These are phyloP conservation scores for Hemistola chrysoprasaria DNA, from an alignment of 2,888 invertebrate genomes.

Conservation along the genomic window DNA sequence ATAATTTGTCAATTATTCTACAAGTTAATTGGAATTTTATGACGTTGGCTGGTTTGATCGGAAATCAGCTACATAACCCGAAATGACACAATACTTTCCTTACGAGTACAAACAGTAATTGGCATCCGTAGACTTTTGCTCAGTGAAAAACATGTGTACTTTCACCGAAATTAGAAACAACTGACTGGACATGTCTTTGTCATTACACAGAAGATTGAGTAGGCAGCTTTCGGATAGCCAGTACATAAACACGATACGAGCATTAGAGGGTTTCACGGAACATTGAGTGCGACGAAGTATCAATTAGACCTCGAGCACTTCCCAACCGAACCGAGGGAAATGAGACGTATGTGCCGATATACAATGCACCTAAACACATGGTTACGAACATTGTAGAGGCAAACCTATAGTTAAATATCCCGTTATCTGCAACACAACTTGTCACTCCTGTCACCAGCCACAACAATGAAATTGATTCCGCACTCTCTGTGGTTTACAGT, in stretches of 20 bases:
- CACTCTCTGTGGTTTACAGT: slow-evolving; percentile 17
- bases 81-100: slow-evolving; percentile 20
- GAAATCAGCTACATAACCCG: slow-evolving; percentile 3
- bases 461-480: slow-evolving; percentile 36
- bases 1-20: slow-evolving; percentile 6
- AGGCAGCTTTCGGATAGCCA: slow-evolving; percentile 28
- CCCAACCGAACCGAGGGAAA: slow-evolving; percentile 26
- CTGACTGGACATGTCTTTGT: slow-evolving; percentile 42
- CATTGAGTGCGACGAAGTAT: slow-evolving; percentile 31
- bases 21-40: slow-evolving; percentile 17
- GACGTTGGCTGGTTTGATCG: slow-evolving; percentile 3
- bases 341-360: slow-evolving; percentile 25
- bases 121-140: slow-evolving; percentile 33
- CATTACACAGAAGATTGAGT: slow-evolving; percentile 27
- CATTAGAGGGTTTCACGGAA: slow-evolving; percentile 43
- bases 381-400: slow-evolving; percentile 8
- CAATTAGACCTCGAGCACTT: slow-evolving; percentile 33
- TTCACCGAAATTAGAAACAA: slow-evolving; percentile 33
- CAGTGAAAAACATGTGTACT: slow-evolving; percentile 32
- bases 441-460: slow-evolving; percentile 16
- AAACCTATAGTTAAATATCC: slow-evolving; percentile 24
- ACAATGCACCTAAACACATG: slow-evolving; percentile 35
- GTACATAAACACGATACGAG: slow-evolving; percentile 38
- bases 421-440: slow-evolving; percentile 26
- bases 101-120: slow-evolving; percentile 22